Evolutionary conservation across 2,113 vertebrate genomes (phyloP).

Genomic region (Notiomystis cincta): DNA sequence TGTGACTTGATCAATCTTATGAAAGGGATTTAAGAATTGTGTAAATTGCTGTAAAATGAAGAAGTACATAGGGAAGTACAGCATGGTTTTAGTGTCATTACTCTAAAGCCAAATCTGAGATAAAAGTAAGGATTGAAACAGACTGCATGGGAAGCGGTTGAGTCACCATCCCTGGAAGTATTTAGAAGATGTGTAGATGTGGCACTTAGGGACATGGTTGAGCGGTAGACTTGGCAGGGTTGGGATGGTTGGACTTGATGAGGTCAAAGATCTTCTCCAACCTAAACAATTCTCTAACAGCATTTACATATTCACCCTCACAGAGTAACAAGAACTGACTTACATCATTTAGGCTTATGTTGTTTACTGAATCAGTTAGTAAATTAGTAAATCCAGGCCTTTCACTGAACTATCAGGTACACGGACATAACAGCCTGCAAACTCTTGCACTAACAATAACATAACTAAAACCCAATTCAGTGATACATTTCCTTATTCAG

Average conservation of each 20-base stretch:
- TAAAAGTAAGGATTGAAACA: not conserved
- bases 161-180: not conserved
- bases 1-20: not conserved
- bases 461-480: not conserved
- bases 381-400: slow-evolving; percentile 55
- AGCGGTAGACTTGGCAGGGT: not conserved
- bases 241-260: not conserved
- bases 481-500: not conserved
- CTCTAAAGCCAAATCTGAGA: not conserved
- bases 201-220: not conserved
- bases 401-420: not conserved
- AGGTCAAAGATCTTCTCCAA: not conserved
- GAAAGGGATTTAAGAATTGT: not conserved
- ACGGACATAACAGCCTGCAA: not conserved
- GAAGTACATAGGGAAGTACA: not conserved
- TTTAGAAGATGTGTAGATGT: not conserved
- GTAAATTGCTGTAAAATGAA: not conserved
- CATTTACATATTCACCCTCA: not conserved
- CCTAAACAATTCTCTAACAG: not conserved
- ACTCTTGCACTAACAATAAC: not conserved
- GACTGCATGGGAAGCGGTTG: not conserved
- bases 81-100: not conserved
- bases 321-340: slow-evolving; percentile 18
- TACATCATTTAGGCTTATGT: slow-evolving; percentile 82
- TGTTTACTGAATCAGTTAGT: slow-evolving; percentile 67